Evolutionary conservation across 1,140 invertebrate species (phyloP), one percentile per base, ranked within the genome.

Genomic region (Magallana angulata): DNA sequence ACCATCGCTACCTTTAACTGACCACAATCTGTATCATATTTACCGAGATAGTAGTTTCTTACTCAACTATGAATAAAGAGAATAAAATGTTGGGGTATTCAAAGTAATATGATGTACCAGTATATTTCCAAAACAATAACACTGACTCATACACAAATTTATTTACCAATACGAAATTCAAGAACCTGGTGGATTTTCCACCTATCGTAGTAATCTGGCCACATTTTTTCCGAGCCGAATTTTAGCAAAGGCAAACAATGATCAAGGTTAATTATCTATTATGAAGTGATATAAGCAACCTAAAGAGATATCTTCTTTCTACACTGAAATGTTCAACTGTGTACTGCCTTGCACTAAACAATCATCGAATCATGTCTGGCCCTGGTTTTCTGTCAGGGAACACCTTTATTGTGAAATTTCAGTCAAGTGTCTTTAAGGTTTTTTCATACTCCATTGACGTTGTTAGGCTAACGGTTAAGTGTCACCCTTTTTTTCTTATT

Each of bases 391-490:
- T 57, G 9, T 58, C 8, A 24, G 18, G 18, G 18, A 58, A 59
- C 58, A 83, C 58, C 57, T 57, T 18, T 16, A 58, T 24, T 83
- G 48, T 58, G 57, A 83, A 83, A 57, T n/a, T 58, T 59, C 48
- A 57, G 56, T 58, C 82, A 57, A 57, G 82, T 57, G 56, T 57
- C n/a, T 57, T 14, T 4, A 24, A n/a, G n/a, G 57, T 83, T 58
- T 59, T 24, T 83, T 83, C 57, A 83, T 83, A 83, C 57, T 58
- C 82, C 82, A 83, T 59, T 83, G 82, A 57, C 82, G 9, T 59
- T 83, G 82, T 58, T 58, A 24, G 18, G 57, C n/a, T 83, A 57
- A 83, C 82, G 58, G 82, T 83, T 83, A 83, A 11, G 57, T 58
- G 82, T 83, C 82, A 18, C 82, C 58, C n/a, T 83, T 48, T n/a